Base-by-base conservation (phyloP, 2,888 invertebrate genomes). In the Celastrina argiolus region DNA sequence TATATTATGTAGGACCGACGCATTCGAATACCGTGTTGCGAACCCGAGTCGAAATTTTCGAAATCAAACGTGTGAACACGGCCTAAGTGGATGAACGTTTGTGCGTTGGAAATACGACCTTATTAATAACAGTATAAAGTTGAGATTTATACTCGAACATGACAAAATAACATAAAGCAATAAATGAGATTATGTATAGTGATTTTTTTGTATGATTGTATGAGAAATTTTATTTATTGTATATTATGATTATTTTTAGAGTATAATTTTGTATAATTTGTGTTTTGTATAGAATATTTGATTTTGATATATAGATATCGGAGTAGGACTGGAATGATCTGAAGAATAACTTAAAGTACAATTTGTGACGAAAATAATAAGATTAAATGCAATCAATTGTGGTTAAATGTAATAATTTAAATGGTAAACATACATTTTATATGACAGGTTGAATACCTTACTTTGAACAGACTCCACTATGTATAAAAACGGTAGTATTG, bases 141-240 rank as follows among this genome's bases (percentile, higher is more conserved):
- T 26, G 51, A 22, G 22, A 51, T 26, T 22, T 51, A 22, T 39
- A 61, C 61, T 39, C 61, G 14, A 36, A 39, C 39, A 61, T 61
- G 36, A 61, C 61, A 61, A 61, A 18, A 58, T 31, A 56, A 51
- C 8, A 36, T 36, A 34, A 61, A 61, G 61, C 61, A 61, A 59
- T 34, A 45, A 58, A 58, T 41, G 42, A 59, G 58, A 59, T 64
- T 64, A 59, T 65, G 58, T 59, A 65, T 56, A 31, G 34, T 22
- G 22, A 64, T 64, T 16, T 58, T 64, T 64, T 67, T 42, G 18
- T 56, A 68, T 66, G 51, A 22, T 63, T 36, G 22, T 65, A 65
- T 41, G 28, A 58, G 34, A 58, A 66, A 66, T 59, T 41, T 66
- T 41, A 66, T 42, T 58, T 66, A 31, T 66, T 65, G 42, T 65